A percentile compares a stretch with the other conserved stretches of the same genome.
Conservation (phyloP, 2,113 vertebrate genomes). For the Donacobius atricapilla region DNA sequence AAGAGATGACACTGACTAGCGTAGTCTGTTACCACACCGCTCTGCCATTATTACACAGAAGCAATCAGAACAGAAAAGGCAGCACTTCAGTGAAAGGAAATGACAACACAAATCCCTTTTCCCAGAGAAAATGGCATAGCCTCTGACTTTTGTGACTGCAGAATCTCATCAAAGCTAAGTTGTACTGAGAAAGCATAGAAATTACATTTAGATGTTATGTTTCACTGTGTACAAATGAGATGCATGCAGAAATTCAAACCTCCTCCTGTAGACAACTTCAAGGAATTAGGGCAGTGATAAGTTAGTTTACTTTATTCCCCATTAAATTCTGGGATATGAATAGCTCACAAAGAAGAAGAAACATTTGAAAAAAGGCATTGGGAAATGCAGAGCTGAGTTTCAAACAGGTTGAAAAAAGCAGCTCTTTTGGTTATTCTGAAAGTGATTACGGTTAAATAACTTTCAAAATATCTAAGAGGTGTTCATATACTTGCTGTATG, state of each 20-base stretch:
- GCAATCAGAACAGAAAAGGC: background rate
- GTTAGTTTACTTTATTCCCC: background rate
- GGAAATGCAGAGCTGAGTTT: background rate
- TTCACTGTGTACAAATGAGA: background rate
- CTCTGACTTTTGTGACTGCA: background rate
- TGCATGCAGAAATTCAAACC: background rate
- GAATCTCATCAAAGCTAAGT: background rate
- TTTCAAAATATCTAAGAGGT: background rate
- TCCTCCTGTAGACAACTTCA: background rate
- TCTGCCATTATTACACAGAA: background rate
- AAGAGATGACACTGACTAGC: background rate
- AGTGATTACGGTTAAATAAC: background rate
- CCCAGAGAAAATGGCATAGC: background rate
- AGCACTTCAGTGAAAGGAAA: background rate
- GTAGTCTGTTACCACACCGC: background rate
- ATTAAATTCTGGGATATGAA: background rate
- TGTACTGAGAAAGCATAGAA: background rate
- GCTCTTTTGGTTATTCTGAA: background rate
- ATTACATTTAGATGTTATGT: background rate
- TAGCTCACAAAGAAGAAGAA: background rate
- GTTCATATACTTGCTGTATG: background rate
- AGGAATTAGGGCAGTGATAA: background rate
- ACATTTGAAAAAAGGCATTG: background rate
- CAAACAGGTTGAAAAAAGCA: background rate
- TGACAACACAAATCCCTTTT: background rate